Evolutionary conservation across 2,888 invertebrate species (phyloP).

Genomic region (Exephanes ischioxanthus): DNA sequence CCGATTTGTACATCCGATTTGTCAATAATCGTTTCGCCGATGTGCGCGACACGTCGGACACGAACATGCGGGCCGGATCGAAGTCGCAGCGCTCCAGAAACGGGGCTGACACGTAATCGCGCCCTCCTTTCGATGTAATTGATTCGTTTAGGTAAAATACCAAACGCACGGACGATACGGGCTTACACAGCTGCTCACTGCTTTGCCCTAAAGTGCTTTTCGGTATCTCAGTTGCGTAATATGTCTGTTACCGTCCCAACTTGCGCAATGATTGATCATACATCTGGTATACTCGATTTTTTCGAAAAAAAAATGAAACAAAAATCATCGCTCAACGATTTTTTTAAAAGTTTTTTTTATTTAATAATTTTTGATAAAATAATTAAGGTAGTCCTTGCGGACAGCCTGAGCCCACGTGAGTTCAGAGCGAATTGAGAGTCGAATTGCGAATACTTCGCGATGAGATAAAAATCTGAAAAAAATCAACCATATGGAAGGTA

Average conservation of each 20-base stretch:
- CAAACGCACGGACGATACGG: constrained; percentile 36
- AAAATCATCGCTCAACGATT: background rate
- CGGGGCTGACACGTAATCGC: constrained; percentile 47
- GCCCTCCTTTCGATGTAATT: constrained; percentile 52
- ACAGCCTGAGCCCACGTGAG: no score
- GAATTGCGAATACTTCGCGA: no score
- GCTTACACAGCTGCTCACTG: constrained; percentile 15
- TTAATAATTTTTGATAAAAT: no score
- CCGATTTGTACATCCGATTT: constrained; percentile 20
- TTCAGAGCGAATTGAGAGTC: no score
- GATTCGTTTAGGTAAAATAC: constrained; percentile 39
- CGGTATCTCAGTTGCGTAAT: background rate
- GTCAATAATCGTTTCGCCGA: constrained; percentile 14
- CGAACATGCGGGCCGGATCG: constrained; percentile 27
- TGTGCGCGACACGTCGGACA: constrained; percentile 2
- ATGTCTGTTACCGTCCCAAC: background rate
- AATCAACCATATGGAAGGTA: no score
- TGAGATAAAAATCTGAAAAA: no score
- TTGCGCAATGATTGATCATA: background rate
- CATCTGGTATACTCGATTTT: background rate
- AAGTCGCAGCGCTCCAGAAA: constrained; percentile 18
- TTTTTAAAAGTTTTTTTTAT: no score
- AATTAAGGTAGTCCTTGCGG: no score
- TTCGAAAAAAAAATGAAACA: background rate
- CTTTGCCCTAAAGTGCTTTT: constrained; percentile 8